Conservation (phyloP, 2,113 vertebrate genomes). For the Spea multiplicata region DNA sequence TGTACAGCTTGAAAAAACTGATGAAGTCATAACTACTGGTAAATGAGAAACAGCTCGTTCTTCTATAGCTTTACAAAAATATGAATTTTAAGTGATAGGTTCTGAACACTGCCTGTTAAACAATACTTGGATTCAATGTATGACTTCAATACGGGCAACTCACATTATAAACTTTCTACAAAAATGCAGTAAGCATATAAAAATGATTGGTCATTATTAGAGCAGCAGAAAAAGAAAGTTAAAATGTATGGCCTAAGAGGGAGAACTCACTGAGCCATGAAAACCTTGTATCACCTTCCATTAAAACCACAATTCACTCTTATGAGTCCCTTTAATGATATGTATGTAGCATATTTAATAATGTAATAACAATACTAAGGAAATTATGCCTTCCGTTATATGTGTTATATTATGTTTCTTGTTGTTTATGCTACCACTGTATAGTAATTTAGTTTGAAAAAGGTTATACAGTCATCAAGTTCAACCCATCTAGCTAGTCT, state of each 20-base stretch:
- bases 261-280: slow-evolving; percentile 40
- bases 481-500: too few relatives aligned
- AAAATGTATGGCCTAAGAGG: slow-evolving; percentile 22
- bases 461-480: too few relatives aligned
- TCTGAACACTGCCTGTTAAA: too few relatives aligned
- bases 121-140: too few relatives aligned
- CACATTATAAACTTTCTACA: slow-evolving; percentile 14
- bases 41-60: too few relatives aligned
- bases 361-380: slow-evolving; percentile 4
- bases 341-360: slow-evolving; percentile 21
- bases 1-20: too few relatives aligned
- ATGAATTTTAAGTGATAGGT: too few relatives aligned
- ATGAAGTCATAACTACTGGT: too few relatives aligned
- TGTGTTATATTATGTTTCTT: not conserved
- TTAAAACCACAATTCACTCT: slow-evolving; percentile 27
- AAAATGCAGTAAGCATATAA: slow-evolving; percentile 21
- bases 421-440: too few relatives aligned
- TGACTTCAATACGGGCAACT: not conserved
- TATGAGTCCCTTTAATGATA: slow-evolving; percentile 24
- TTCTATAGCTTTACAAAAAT: too few relatives aligned
- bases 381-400: not conserved
- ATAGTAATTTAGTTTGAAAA: too few relatives aligned
- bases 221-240: slow-evolving; percentile 18
- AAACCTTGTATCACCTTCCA: slow-evolving; percentile 25
- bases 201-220: slow-evolving; percentile 18